These are phyloP conservation scores for Bellardia bayeri DNA, from an alignment of 2,888 invertebrate species.

Conservation along the genomic window DNA sequence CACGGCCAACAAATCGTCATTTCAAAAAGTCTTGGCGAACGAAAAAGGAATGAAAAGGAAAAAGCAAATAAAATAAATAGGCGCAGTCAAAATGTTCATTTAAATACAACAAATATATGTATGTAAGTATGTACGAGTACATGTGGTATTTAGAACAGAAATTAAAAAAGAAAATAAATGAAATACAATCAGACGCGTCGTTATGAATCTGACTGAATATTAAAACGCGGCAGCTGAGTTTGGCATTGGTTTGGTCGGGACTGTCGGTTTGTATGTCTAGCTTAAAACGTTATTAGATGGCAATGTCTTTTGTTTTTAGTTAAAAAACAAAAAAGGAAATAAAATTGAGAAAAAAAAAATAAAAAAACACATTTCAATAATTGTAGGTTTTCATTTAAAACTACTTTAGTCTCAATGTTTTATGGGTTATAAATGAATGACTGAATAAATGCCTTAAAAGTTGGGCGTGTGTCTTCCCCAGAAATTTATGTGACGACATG, in stretches of 20 bases:
- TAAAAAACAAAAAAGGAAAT: constrained; percentile 13
- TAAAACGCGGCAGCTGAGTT: constrained; percentile 66
- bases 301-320: constrained; percentile 49
- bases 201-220: constrained; percentile 60
- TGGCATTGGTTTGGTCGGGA: constrained; percentile 21
- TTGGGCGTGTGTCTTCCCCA: constrained; percentile 71
- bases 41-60: constrained; percentile 17
- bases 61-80: constrained; percentile 40
- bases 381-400: constrained; percentile 78
- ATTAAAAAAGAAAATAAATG: neutral
- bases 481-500: constrained; percentile 77
- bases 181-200: constrained; percentile 14
- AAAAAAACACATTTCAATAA: constrained; percentile 81
- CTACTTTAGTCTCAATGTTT: constrained; percentile 50
- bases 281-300: constrained; percentile 49
- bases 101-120: constrained; percentile 43
- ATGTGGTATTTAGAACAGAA: constrained; percentile 41
- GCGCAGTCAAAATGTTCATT: constrained; percentile 55
- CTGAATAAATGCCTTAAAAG: constrained; percentile 64
- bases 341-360: constrained; percentile 11
- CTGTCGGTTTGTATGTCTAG: constrained; percentile 35
- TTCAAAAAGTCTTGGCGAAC: constrained; percentile 29
- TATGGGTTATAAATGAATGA: constrained; percentile 39
- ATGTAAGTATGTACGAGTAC: neutral
- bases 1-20: constrained; percentile 45